A percentile compares a stretch with the other conserved stretches of the same genome.
These are phyloP conservation scores for Enteromius afrohamiltoni DNA, from an alignment of 2,797 vertebrate species.

Conservation along the genomic window DNA sequence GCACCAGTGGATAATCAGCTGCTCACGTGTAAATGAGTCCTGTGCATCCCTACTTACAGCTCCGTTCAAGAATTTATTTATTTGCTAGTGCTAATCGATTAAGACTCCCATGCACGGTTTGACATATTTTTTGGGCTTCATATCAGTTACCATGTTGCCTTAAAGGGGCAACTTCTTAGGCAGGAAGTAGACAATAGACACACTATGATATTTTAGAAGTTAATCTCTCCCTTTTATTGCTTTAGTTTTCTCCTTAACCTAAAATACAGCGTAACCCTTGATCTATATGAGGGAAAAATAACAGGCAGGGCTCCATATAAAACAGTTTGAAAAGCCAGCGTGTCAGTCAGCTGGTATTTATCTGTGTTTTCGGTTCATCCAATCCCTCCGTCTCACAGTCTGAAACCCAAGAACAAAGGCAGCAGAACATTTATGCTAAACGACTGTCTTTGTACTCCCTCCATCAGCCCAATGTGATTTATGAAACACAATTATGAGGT, in stretches of 20 bases:
- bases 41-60: neutral
- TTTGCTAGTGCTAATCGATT: neutral
- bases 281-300: neutral
- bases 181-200: neutral
- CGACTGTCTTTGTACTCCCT: conserved; percentile 25
- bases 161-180: neutral
- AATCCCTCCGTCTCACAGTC: conserved; percentile 12
- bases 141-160: neutral
- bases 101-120: neutral
- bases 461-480: conserved; percentile 40
- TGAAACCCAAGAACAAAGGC: conserved; percentile 36
- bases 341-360: conserved; percentile 20
- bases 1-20: neutral
- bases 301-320: conserved; percentile 17
- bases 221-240: neutral
- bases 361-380: conserved; percentile 10
- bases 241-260: conserved; percentile 7
- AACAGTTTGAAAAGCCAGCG: neutral
- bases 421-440: conserved; percentile 10
- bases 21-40: neutral
- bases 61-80: neutral
- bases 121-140: neutral
- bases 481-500: conserved; percentile 34
- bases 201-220: neutral
- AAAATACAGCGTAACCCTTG: neutral